Conservation (phyloP, 2,797 vertebrate genomes). For the Eospalax fontanierii region DNA sequence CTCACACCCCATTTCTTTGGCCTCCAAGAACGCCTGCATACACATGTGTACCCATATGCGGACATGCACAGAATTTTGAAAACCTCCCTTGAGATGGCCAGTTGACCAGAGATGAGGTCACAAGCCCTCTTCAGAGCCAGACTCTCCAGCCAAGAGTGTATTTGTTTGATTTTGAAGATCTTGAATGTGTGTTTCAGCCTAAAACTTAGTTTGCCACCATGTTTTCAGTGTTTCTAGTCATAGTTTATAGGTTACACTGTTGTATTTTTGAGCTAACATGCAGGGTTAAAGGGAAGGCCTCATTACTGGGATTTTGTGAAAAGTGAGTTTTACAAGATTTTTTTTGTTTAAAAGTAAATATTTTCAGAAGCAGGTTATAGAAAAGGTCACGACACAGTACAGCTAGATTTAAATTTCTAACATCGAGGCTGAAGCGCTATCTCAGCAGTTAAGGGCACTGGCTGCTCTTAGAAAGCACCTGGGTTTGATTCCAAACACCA, state of each 20-base stretch:
- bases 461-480: no score
- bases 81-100: not conserved
- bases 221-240: not conserved
- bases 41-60: no score
- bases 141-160: not conserved
- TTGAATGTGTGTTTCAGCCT: slow-evolving; percentile 18
- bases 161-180: not conserved
- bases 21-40: no score
- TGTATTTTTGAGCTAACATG: not conserved
- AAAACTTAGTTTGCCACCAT: not conserved
- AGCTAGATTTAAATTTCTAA: not conserved
- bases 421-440: no score
- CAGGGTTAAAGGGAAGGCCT: not conserved
- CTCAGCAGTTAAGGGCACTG: no score
- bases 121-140: not conserved
- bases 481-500: no score
- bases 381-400: not conserved
- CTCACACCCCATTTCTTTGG: no score
- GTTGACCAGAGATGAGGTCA: slow-evolving; percentile 6
- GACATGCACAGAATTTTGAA: not conserved
- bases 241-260: slow-evolving; percentile 17
- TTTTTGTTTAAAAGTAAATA: slow-evolving; percentile 14
- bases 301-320: slow-evolving; percentile 41
- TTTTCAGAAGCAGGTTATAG: not conserved
- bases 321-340: not conserved